Evolutionary conservation across 2,888 invertebrate species (phyloP).

Genomic region (Lepidocyrtoides sp.): DNA sequence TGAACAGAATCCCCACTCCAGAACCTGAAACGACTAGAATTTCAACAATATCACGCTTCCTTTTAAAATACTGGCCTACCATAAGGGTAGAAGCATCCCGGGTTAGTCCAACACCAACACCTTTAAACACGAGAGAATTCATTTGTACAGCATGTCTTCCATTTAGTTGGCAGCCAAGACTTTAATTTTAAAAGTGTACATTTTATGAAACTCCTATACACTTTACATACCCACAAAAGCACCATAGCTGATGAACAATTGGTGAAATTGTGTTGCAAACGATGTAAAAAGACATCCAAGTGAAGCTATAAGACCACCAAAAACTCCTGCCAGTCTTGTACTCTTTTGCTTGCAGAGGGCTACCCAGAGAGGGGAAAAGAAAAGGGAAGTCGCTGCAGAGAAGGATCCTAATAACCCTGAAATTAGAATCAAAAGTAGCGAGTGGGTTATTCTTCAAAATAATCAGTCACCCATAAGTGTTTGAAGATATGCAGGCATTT

Average conservation of each 20-base stretch:
- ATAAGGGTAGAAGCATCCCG: slow-evolving; percentile 95
- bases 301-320: slow-evolving; percentile 50
- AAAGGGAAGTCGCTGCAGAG: slow-evolving; percentile 93
- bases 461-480: no score
- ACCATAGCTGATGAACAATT: slow-evolving; percentile 91
- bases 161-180: no score
- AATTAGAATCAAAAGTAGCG: slow-evolving; percentile 86
- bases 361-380: slow-evolving; percentile 94
- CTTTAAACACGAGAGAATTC: slow-evolving; percentile 86
- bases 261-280: slow-evolving; percentile 87
- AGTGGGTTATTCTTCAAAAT: no score
- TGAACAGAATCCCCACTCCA: slow-evolving; percentile 94
- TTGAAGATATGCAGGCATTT: background rate
- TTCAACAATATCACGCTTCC: slow-evolving; percentile 94
- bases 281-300: slow-evolving; percentile 90
- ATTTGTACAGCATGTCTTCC: no score
- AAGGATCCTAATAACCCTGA: slow-evolving; percentile 94
- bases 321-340: slow-evolving; percentile 95
- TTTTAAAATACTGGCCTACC: slow-evolving; percentile 96
- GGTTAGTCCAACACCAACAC: slow-evolving; percentile 94
- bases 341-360: slow-evolving; percentile 93
- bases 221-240: slow-evolving; percentile 88
- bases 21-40: slow-evolving; percentile 96
- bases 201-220: no score
- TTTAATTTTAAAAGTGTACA: no score